phyloP scores from a whole-genome alignment of 2,888 invertebrate species.

The Neoitamus cyanurus region DNA sequence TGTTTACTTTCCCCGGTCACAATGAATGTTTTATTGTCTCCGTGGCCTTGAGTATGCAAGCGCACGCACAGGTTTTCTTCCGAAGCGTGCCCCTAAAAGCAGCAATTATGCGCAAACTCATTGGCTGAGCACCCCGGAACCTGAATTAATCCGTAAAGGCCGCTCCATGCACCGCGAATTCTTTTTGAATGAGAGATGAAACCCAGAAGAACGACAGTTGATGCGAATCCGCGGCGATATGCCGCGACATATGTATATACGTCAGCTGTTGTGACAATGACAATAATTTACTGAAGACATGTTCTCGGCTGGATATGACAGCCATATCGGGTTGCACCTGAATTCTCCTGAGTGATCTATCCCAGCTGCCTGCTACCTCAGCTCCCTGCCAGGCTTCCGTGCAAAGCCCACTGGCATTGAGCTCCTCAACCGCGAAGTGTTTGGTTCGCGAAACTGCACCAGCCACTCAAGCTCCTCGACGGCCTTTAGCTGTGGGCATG shows the following conservation, averaged over 20 bases:
- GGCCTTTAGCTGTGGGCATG: too few species aligned
- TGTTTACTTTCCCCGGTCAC: too few species aligned
- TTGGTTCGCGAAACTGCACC: not conserved
- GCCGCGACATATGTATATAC: not conserved
- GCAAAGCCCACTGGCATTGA: not conserved
- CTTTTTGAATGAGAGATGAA: not conserved
- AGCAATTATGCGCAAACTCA: not conserved
- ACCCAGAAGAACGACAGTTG: not conserved
- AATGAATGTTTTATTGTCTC: not conserved
- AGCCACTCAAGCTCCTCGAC: not conserved
- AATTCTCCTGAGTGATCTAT: not conserved
- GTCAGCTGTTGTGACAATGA: conserved; percentile 15
- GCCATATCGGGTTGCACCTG: not conserved
- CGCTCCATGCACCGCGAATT: not conserved
- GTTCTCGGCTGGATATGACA: not conserved
- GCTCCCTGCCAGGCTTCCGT: not conserved
- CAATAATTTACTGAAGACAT: not conserved
- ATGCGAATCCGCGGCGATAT: not conserved
- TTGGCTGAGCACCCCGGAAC: not conserved
- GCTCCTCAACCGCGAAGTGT: conserved; percentile 3
- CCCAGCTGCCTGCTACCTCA: not conserved
- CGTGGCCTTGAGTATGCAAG: not conserved
- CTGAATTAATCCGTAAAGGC: not conserved
- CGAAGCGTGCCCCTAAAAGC: not conserved
- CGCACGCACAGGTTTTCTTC: not conserved